Conservation (phyloP, 2,113 vertebrate species). For the Pontoporia blainvillei region DNA sequence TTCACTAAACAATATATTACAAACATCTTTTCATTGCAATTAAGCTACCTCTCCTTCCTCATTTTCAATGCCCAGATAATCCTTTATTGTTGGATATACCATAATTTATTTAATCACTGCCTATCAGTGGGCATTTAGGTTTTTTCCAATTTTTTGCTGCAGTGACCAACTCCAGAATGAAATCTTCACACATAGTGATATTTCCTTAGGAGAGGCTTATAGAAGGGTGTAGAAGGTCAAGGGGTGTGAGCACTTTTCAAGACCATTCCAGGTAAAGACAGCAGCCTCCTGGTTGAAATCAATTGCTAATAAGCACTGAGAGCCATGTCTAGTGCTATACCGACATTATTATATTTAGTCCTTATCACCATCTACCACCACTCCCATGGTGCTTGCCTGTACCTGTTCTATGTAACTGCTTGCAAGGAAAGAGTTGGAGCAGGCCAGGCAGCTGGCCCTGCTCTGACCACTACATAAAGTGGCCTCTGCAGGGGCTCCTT, state of each 20-base stretch:
- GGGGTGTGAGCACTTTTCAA: neutral
- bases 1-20: neutral
- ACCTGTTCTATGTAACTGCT: neutral
- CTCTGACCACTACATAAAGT: neutral
- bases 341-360: neutral
- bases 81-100: neutral
- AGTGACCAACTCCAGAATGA: neutral
- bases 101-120: neutral
- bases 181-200: neutral
- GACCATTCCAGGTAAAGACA: neutral
- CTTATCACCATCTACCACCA: neutral
- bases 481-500: neutral
- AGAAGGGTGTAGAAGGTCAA: neutral
- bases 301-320: neutral
- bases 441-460: neutral
- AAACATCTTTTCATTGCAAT: neutral
- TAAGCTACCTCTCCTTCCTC: neutral
- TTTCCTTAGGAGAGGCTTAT: neutral
- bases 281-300: neutral
- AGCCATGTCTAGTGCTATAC: neutral
- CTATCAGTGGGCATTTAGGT: neutral
- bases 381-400: neutral
- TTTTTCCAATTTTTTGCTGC: neutral
- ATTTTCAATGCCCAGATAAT: neutral
- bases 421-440: neutral